Base-by-base conservation (phyloP, 2,113 vertebrate genomes). In the Gambusia holbrooki region DNA sequence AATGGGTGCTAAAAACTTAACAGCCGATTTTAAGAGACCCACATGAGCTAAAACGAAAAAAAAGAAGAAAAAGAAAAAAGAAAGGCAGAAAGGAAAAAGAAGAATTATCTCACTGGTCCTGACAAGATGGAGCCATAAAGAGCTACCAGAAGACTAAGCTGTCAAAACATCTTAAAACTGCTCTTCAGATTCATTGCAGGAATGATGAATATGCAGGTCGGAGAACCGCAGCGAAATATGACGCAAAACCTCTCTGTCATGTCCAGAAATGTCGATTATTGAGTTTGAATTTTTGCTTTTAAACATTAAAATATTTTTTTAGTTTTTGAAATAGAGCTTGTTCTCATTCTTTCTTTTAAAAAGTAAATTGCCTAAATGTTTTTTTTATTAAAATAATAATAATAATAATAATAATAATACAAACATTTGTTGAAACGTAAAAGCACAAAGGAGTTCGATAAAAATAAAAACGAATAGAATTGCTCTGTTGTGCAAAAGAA, bases 81-180 rank as follows among this genome's bases (percentile, higher is more conserved):
- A 58, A 58, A 25, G 51, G 2, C 35, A 37, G 10, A 37, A 58
- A 25, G 10, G 14, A 42, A 58, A 22, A 30, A 71, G 63, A 74
- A 69, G 54, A 74, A 40, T 70, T 69, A 81, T 86, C 66, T 60
- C 65, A 68, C 70, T 77, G 62, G 40, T 79, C 69, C 54, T 73
- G 80, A 85, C 79, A 66, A 71, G 77, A 70, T 75, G 69, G 73
- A 79, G 51, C 65, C 60, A 51, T 76, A 64, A 83, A 76, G 29
- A 5, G 40, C 61, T 65, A 74, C 78, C 75, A 64, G 40, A 83
- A 83, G 78, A 48, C 45, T 17, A 17, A 48, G 17, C 70, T 84
- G 76, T 85, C 86, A 71, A 80, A 86, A 89, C 74, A 79, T 69
- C 80, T 28, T 73, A n/a, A 54, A 87, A 77, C 14, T 62, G 30